A percentile compares a stretch with the other conserved stretches of the same genome.
Conservation (phyloP, 2,797 vertebrate genomes). For the Acanthornis magna region DNA sequence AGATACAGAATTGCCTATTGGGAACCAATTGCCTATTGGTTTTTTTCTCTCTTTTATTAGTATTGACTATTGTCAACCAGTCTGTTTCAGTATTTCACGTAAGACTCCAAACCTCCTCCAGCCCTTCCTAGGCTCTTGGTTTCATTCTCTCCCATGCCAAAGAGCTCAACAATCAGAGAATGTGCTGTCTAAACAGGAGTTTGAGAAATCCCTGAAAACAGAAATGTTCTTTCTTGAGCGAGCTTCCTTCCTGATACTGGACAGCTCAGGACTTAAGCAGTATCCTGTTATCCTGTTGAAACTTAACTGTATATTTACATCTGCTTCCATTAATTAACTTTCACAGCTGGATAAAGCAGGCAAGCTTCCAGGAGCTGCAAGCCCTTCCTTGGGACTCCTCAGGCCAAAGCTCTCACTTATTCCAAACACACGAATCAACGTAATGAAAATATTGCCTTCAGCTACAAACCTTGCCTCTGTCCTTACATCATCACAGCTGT, state of each 20-base stretch:
- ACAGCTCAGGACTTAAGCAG: not conserved
- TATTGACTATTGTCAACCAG: not conserved
- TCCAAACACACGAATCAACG: not conserved
- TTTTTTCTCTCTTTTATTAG: not conserved
- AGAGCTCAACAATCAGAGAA: not conserved
- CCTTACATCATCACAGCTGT: constrained; percentile 58
- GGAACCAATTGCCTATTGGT: not conserved
- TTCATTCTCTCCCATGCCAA: not conserved
- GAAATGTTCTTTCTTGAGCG: not conserved
- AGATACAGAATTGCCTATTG: not conserved
- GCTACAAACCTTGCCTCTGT: constrained; percentile 41
- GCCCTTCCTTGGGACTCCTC: not conserved
- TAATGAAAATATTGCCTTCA: constrained; percentile 60
- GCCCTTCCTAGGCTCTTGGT: not conserved
- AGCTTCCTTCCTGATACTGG: not conserved
- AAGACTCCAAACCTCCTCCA: not conserved
- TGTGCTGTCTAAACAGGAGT: not conserved
- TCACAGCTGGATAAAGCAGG: constrained; percentile 34
- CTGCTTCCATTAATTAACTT: constrained; percentile 9
- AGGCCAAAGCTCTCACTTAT: not conserved
- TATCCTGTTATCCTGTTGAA: constrained; percentile 11
- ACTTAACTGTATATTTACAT: constrained; percentile 28
- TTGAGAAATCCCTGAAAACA: not conserved
- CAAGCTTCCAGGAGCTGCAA: constrained; percentile 8
- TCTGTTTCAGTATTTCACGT: not conserved